Evolutionary conservation across 2,888 invertebrate genomes (phyloP), one percentile per base, ranked within the genome.

Genomic region (Rhingia rostrata): DNA sequence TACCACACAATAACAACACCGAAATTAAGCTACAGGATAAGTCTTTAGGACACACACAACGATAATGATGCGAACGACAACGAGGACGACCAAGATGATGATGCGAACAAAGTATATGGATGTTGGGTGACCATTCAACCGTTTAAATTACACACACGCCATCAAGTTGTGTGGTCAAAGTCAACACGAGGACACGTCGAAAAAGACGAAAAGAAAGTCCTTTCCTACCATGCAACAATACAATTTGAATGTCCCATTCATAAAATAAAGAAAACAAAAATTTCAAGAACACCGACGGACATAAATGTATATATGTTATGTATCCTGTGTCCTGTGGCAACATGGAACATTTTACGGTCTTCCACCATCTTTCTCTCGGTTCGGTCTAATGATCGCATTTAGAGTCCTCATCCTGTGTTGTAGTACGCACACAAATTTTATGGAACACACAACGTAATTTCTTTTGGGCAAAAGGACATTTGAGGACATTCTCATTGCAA

Each of bases 141-240:
- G 60, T 74, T 84, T 84, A 80, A 84, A 84, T 80, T 75, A 80
- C 74, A 84, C 70, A 84, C 84, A 84, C 80, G 79, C 80, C 84
- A 84, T 80, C 81, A 58, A 77, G 63, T 53, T 53, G 33, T 79
- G 79, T 43, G 83, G 79, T 79, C 83, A 79, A 83, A 83, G 82
- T 78, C 72, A 78, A 35, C 69, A 33, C n/a, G 49, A 70, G 37
- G 47, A 47, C 37, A 33, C 60, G n/a, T 30, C 45, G 39, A 51
- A 47, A 10, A 32, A 41, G 10, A 37, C 30, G 30, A 49, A 66
- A 35, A 35, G 61, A 49, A 54, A 69, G 54, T 73, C 69, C 51
- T 58, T 54, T 61, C 64, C 54, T 41, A 75, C 70, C 53, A 51
- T 35, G 67, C 72, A 74, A 78, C 73, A 80, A 74, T 80, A 80